Evolutionary conservation across 92 coral and sea anemone species (phyloP), one percentile per base, ranked within the genome.

Genomic region (Meandrina meandrites): DNA sequence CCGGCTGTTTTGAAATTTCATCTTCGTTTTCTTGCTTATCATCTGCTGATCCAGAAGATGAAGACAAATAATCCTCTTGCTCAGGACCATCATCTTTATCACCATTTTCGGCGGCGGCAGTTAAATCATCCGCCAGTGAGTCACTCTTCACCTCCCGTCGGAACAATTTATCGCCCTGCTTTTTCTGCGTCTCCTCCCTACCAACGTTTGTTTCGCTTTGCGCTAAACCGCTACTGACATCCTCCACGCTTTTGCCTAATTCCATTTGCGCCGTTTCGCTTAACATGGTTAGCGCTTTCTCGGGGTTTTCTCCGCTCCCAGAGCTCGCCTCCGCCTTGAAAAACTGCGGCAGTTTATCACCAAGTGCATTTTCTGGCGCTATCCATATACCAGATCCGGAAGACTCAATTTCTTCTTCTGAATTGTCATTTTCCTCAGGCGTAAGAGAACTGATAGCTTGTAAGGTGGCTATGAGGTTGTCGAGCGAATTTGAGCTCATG

Each of bases 381-480:
- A 70, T 22, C 79, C 70, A 79, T 24, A 86, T 21, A 37, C 89
- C 89, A 5, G 89, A 86, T 24, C 85, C 89, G 14, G 89, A 86
- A 1, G 82, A 34, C 18, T 56, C 80, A 24, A 76, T n/a, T 21
- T 64, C 88, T 51, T 76, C 50, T 5, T 36, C 77, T 0, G 81
- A 62, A 76, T 68, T 78, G 34, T 77, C 88, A 31, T 66, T 40
- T 8, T 77, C 88, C 24, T 77, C 77, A 10, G 88, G 83, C 9
- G 82, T 18, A 30, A 85, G 76, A 62, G 88, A 76, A 13, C 88
- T 85, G 51, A 85, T 85, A n/a, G 93, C 96, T 58, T 82, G 81
- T 40, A 95, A 73, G 9, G 96, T 91, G 42, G 93, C 86, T 28
- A 94, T 92, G 10, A 95, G 93, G 31, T 82, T 95, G 27, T 91